These are phyloP conservation scores for Falco biarmicus DNA, from an alignment of 2,797 vertebrate genomes.

Conservation along the genomic window DNA sequence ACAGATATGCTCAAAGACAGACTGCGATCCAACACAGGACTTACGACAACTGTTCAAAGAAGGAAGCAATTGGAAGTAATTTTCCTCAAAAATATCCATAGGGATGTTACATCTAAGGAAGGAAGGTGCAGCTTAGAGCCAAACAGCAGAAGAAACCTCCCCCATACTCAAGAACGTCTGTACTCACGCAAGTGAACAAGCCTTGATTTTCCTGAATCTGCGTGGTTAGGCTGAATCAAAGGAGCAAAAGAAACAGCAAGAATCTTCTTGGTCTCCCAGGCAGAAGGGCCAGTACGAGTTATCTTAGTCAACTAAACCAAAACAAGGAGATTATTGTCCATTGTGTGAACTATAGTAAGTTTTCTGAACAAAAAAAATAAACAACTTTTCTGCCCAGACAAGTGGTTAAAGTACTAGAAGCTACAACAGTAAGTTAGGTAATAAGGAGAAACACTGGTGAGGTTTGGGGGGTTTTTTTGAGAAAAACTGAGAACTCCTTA, in stretches of 20 bases:
- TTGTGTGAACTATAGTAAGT: neutral
- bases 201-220: constrained; percentile 81
- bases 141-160: neutral
- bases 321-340: constrained; percentile 32
- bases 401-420: neutral
- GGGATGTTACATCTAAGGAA: neutral
- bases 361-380: neutral
- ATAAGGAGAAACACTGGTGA: neutral
- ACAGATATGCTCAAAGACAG: neutral
- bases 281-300: constrained; percentile 87
- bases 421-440: neutral
- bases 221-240: constrained; percentile 88
- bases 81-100: neutral
- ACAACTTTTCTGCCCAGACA: neutral
- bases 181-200: constrained; percentile 91
- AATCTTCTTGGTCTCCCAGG: constrained; percentile 98
- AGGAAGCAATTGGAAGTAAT: neutral
- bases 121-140: neutral
- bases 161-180: neutral
- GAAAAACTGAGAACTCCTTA: neutral
- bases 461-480: neutral
- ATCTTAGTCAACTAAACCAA: constrained; percentile 91
- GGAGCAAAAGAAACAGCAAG: constrained; percentile 97
- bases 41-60: neutral
- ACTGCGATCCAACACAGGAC: neutral